Evolutionary conservation across 1,140 invertebrate genomes (phyloP), one percentile per base, ranked within the genome.

Genomic region (Ceratina japonica): DNA sequence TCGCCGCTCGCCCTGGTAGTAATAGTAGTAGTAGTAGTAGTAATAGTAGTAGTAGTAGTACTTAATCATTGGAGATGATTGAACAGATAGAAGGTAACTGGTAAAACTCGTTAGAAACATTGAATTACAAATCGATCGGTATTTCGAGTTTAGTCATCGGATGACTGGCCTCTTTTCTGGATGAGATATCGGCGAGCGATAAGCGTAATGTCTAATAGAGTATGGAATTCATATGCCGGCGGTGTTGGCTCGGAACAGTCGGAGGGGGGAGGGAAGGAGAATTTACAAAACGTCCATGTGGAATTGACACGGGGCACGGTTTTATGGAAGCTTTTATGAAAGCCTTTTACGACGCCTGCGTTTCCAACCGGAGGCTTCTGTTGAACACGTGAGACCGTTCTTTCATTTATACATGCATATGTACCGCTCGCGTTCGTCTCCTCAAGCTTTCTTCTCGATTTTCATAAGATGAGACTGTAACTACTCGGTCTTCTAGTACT

Each of bases 241-340:
- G 52, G 52, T 54, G 13, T 54, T 18, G 37, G 3, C 3, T 44
- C 15, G 12, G 12, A n/a, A n/a, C n/a, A n/a, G 5, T 12, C 13
- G 5, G 31, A n/a, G 15, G 2, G n/a, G 16, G 56, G 59, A 65
- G 63, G 63, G 51, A 61, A 69, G 58, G 37, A 44, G 37, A 74
- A 74, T 73, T 49, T 54, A 59, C 62, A 31, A 44, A 70, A 78
- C 58, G 58, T 62, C 73, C 64, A 71, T 61, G 15, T 16, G 77
- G 86, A 84, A 89, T 90, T 44, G 37, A 44, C 37, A 44, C 87
- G 87, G 89, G 87, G 90, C 88, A 87, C 87, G 56, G 87, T 91
- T 90, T 91, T 90, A 90, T 91, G 89, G 89, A 90, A 90, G 86
- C 86, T 89, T 91, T 91, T 90, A 91, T 90, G 89, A 90, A 90